These are phyloP conservation scores for Palythoa grandiflora DNA, from an alignment of 92 coral and sea anemone species.

Conservation along the genomic window DNA sequence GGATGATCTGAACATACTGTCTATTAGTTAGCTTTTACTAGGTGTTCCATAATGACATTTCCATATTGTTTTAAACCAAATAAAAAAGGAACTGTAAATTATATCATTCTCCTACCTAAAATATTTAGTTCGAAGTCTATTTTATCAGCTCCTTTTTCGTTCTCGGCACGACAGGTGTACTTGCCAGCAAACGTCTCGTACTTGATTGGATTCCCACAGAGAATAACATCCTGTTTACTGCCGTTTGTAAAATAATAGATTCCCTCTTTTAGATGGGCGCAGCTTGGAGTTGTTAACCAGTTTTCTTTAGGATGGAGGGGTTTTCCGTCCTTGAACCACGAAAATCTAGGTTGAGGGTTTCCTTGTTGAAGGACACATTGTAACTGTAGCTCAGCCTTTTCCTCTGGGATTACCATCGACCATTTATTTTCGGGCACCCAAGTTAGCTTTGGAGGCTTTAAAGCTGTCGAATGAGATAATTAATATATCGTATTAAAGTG, in stretches of 20 bases:
- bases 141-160: constrained; percentile 15
- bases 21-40: too few species aligned
- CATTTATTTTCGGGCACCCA: background rate
- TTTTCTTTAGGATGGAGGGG: constrained; percentile 2
- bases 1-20: too few species aligned
- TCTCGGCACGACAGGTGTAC: constrained; percentile 23
- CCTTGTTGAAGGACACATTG: constrained; percentile 18
- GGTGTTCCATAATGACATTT: too few species aligned
- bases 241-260: constrained; percentile 18
- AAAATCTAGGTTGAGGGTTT: constrained; percentile 16
- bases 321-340: constrained; percentile 33
- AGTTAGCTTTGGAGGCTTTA: constrained; percentile 31
- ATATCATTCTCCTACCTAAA: constrained; percentile 3
- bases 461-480: constrained; percentile 25
- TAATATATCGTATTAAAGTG: too few species aligned
- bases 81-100: background rate
- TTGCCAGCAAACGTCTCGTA: constrained; percentile 29
- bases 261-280: constrained; percentile 10
- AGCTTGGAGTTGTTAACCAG: constrained; percentile 3
- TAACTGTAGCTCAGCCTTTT: background rate
- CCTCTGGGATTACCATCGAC: background rate
- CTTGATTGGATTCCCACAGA: constrained; percentile 20
- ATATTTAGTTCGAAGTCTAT: constrained; percentile 14
- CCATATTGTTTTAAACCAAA: background rate
- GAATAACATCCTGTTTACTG: constrained; percentile 24